Evolutionary conservation across 1,140 invertebrate species (phyloP).

Genomic region (Zaprionus lachaisei): DNA sequence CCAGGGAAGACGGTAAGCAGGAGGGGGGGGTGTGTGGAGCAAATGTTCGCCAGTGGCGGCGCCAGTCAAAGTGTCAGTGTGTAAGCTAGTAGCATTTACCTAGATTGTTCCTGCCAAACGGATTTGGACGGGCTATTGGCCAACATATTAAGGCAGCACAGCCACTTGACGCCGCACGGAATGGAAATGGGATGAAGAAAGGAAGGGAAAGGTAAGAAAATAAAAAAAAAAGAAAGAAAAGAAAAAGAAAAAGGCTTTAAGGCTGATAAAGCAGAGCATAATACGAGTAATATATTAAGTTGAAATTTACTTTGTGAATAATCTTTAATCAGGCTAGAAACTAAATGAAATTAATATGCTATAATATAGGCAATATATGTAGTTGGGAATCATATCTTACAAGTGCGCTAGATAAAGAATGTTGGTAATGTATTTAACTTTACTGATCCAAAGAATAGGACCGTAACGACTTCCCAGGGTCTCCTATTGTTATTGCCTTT

Average conservation of each 20-base stretch:
- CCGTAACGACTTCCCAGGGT: too few species aligned
- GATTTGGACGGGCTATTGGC: constrained; percentile 48
- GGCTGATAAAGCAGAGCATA: background rate
- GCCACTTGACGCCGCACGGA: constrained; percentile 11
- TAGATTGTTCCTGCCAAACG: constrained; percentile 57
- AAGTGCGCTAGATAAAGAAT: background rate
- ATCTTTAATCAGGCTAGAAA: background rate
- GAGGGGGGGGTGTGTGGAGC: constrained; percentile 53
- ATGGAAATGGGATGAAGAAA: background rate
- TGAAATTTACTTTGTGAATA: background rate
- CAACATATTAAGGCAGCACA: constrained; percentile 56
- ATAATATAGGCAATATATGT: background rate
- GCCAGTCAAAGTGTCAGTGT: constrained; percentile 77
- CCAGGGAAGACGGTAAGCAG: background rate
- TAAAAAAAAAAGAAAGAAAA: background rate
- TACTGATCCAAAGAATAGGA: too few species aligned
- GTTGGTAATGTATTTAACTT: too few species aligned
- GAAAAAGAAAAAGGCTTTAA: background rate
- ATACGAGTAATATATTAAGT: background rate
- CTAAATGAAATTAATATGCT: background rate
- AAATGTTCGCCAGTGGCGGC: constrained; percentile 50
- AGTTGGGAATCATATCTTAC: background rate
- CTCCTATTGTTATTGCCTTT: too few species aligned
- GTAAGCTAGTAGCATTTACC: constrained; percentile 77
- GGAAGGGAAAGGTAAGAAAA: background rate